Evolutionary conservation across 2,888 invertebrate genomes (phyloP).

Genomic region (Agrochola macilenta): DNA sequence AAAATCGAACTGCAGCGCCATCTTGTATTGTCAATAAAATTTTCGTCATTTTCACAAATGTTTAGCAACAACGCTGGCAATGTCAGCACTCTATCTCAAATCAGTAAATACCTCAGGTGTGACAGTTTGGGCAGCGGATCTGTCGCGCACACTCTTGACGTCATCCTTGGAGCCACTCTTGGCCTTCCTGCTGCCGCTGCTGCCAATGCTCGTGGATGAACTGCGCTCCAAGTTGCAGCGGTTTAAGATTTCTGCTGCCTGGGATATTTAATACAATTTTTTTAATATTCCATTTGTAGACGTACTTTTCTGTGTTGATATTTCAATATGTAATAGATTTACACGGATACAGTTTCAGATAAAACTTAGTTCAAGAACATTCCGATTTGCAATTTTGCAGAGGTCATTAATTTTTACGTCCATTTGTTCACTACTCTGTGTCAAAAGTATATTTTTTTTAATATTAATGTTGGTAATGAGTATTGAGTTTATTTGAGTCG

Average conservation of each 20-base stretch:
- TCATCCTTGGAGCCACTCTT: conserved; percentile 77
- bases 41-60: neutral
- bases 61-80: neutral
- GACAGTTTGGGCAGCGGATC: conserved; percentile 75
- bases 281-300: too few species aligned
- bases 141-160: conserved; percentile 76
- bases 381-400: neutral
- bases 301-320: neutral
- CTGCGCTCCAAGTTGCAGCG: conserved; percentile 90
- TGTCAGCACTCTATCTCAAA: neutral
- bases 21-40: neutral
- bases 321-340: neutral
- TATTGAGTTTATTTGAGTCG: neutral
- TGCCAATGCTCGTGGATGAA: conserved; percentile 86
- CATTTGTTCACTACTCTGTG: conserved; percentile 19
- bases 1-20: neutral
- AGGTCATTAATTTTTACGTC: neutral
- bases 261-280: neutral
- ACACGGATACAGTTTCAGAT: neutral
- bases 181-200: conserved; percentile 84
- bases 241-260: conserved; percentile 93
- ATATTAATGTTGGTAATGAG: neutral
- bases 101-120: conserved; percentile 85
- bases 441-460: neutral
- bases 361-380: neutral